phyloP scores from a whole-genome alignment of 2,113 vertebrate species.

The Corythornis madagascariensis region DNA sequence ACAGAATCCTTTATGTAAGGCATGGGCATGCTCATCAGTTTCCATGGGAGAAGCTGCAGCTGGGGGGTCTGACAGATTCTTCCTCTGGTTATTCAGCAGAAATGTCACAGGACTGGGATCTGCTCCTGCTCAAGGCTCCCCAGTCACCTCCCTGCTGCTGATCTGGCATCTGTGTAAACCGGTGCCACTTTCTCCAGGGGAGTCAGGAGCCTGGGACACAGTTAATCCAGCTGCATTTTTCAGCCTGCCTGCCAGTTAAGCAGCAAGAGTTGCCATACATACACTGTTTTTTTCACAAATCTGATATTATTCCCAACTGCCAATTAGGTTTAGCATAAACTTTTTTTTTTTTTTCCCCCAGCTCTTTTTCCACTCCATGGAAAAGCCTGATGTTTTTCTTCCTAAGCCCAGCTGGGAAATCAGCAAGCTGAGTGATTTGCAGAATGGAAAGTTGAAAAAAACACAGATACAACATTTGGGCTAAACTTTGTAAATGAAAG shows the following conservation, averaged over 20 bases:
- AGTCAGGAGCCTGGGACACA: neutral
- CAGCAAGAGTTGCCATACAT: neutral
- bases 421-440: neutral
- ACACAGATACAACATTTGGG: neutral
- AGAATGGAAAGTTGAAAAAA: neutral
- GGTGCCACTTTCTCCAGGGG: neutral
- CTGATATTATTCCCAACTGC: slow-evolving; percentile 5
- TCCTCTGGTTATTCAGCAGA: neutral
- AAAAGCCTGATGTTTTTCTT: slow-evolving; percentile 16
- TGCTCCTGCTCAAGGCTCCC: neutral
- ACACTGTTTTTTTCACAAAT: neutral
- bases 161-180: fast-evolving
- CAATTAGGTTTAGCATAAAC: neutral
- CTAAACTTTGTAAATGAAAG: neutral
- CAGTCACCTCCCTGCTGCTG: neutral
- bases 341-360: neutral
- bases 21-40: fast-evolving
- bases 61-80: neutral
- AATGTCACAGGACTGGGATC: fast-evolving
- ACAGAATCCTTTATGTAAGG: neutral
- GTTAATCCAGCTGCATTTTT: neutral
- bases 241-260: neutral
- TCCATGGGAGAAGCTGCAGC: neutral
- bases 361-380: neutral
- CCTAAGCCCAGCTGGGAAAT: neutral